Evolutionary conservation across 2,113 vertebrate genomes (phyloP), one percentile per base, ranked within the genome.

Genomic region (Myocastor coypus): DNA sequence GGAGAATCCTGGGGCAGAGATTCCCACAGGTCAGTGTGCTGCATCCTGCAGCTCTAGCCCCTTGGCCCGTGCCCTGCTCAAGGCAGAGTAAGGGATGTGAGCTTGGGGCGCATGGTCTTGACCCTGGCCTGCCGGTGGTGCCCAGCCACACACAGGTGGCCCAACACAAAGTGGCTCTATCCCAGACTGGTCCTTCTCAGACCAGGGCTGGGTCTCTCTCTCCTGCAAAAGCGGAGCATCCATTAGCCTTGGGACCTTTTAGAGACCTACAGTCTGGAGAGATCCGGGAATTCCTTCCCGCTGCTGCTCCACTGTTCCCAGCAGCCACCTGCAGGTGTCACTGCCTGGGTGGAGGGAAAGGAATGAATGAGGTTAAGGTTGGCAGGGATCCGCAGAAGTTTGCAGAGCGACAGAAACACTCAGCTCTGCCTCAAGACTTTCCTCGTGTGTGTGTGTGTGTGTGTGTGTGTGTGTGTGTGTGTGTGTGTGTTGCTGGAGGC

Each of bases 291-390:
- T 73, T 81, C 24, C 55, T 78, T 84, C 63, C 10, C 28, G 30
- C 73, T 69, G 59, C 50, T 11, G 17, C 32, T 40, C 11, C 71
- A 46, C 59, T 40, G 17, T 52, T 95, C 83, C 71, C 61, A 2
- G 61, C 14, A 73, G 81, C 37, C 77, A 95, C 87, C 95, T 96
- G 83, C 83, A 93, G 93, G 89, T 93, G 83, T 94, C 94, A 87
- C 89, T 85, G 40, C 78, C 68, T 92, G 52, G 80, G 69, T 34
- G 52, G 87, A 66, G 77, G 84, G 64, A 83, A 75, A 95, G 32
- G 94, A 77, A 88, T 37, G 94, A 77, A 88, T 37, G 78, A 71
- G 42, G 42, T 50, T 2, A 28, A 55, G n/a, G 0, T 46, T 13
- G 32, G 32, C 8, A 28, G 46, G 52, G 50, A 24, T 80, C 16